These are phyloP conservation scores for Adelosebastes latens DNA, from an alignment of 2,797 vertebrate species.

Conservation along the genomic window DNA sequence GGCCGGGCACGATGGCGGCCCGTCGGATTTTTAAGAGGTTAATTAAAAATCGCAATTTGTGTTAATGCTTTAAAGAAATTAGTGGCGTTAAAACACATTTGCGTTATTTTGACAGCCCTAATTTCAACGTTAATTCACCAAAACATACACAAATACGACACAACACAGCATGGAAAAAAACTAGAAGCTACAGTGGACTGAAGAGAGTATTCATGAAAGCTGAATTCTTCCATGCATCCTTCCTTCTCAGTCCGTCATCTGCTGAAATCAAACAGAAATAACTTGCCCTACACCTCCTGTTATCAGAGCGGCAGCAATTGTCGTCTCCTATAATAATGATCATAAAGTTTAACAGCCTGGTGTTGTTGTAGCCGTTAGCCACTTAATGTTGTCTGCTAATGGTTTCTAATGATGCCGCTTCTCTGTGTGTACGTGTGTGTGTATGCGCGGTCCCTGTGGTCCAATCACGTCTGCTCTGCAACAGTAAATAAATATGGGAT, in stretches of 20 bases:
- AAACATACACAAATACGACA: background rate
- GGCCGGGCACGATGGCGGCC: no score
- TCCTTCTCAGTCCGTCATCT: background rate
- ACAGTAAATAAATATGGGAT: constrained; percentile 82
- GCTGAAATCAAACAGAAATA: constrained; percentile 44
- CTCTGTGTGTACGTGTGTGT: constrained; percentile 74
- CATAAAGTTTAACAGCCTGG: constrained; percentile 88
- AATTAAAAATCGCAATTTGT: no score
- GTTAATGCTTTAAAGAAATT: no score
- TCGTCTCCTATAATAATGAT: constrained; percentile 88
- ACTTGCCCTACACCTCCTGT: constrained; percentile 80
- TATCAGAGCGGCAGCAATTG: constrained; percentile 91
- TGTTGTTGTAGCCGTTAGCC: constrained; percentile 85
- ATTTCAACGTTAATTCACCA: background rate
- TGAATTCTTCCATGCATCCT: background rate
- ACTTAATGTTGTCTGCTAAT: constrained; percentile 94
- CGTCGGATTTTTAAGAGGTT: no score
- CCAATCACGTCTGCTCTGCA: constrained; percentile 88
- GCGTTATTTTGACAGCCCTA: no score
- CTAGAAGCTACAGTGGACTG: background rate
- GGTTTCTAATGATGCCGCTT: constrained; percentile 88
- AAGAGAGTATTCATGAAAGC: background rate
- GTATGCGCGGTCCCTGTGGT: constrained; percentile 83
- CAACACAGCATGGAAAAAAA: background rate
- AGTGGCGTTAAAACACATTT: no score